phyloP scores from a whole-genome alignment of 1,140 invertebrate genomes.

The Brachionus koreanus region DNA sequence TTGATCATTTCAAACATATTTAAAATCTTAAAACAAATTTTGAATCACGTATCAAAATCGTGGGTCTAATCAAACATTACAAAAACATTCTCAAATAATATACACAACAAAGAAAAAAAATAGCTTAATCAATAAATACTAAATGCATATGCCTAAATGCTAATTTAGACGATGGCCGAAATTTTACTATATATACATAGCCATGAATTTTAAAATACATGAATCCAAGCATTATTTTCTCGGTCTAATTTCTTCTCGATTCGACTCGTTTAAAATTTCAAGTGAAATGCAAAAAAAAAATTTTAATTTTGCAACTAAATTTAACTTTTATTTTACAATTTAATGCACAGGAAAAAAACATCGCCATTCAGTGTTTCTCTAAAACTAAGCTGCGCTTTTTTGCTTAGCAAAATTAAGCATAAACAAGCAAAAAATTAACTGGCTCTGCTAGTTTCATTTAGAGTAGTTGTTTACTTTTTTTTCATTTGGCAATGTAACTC shows the following conservation, averaged over 20 bases:
- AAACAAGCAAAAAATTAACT: not conserved
- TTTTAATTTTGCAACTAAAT: not conserved
- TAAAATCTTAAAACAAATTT: not conserved
- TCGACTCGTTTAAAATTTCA: not conserved
- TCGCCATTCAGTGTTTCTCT: conserved; percentile 26
- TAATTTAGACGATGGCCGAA: not conserved
- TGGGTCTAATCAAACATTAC: not conserved
- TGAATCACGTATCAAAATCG: conserved; percentile 20
- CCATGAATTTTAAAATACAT: not conserved
- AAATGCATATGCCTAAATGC: not conserved
- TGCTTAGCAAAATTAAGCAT: not conserved
- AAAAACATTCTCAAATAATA: not conserved
- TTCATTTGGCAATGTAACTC: not conserved
- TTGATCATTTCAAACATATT: not conserved
- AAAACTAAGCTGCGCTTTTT: not conserved
- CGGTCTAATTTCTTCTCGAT: not conserved
- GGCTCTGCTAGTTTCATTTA: not conserved
- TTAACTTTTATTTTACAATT: not conserved
- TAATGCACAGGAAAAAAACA: not conserved
- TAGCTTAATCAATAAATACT: not conserved
- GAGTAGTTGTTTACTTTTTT: not conserved
- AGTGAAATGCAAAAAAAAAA: not conserved
- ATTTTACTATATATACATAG: not conserved
- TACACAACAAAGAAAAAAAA: not conserved
- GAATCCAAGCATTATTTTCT: not conserved